Percentiles rank a stretch among this genome's conserved stretches.
phyloP scores from a whole-genome alignment of 2,113 vertebrate genomes.

The Sitta europaea region DNA sequence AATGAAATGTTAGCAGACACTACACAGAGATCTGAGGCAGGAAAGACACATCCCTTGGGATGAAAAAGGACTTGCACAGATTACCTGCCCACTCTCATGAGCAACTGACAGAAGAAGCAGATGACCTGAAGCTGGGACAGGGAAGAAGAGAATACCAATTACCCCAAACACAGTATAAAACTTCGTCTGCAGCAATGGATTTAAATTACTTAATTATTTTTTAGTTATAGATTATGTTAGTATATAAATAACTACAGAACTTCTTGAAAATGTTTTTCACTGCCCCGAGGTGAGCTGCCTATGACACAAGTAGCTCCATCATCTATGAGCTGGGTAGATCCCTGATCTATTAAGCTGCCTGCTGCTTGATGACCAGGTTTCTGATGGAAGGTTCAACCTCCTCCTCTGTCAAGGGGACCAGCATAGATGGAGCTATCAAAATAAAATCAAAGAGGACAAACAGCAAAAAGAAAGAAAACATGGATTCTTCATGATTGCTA shows the following conservation, averaged over 20 bases:
- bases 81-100: neutral
- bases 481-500: neutral
- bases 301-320: neutral
- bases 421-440: neutral
- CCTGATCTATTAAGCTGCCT: neutral
- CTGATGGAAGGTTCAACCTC: neutral
- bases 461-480: neutral
- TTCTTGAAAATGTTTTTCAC: neutral
- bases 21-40: neutral
- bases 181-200: neutral
- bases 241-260: neutral
- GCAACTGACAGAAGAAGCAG: neutral
- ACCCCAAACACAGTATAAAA: neutral
- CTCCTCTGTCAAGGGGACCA: neutral
- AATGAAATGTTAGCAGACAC: neutral
- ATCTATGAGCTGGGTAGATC: neutral
- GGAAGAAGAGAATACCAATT: neutral
- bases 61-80: neutral
- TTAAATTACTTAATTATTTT: neutral
- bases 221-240: neutral
- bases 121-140: neutral
- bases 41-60: neutral
- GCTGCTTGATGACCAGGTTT: neutral
- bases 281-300: neutral
- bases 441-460: neutral